phyloP scores from a whole-genome alignment of 37 sponge, comb jelly and placozoan genomes.

The Corticium candelabrum region DNA sequence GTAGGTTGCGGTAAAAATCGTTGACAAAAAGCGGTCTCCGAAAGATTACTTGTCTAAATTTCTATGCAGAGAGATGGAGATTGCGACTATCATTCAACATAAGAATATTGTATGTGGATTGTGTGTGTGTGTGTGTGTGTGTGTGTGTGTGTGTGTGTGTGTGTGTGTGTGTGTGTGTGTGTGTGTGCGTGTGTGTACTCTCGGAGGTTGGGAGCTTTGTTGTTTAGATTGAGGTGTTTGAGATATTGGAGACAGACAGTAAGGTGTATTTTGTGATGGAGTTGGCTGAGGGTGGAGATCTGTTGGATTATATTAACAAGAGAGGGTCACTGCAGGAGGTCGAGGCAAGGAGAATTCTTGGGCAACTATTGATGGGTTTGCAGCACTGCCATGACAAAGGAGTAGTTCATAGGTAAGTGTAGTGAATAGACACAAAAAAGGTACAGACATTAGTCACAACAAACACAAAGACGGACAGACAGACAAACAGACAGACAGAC shows the following conservation, averaged over 20 bases:
- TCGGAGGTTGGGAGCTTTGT: background rate
- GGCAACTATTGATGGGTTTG: slow-evolving; percentile 53
- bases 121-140: background rate
- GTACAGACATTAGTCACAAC: no score
- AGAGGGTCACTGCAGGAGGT: slow-evolving; percentile 51
- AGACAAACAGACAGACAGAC: no score
- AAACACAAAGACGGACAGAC: no score
- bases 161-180: no score
- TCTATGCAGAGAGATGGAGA: slow-evolving; percentile 78
- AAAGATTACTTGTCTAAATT: slow-evolving; percentile 73
- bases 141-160: background rate
- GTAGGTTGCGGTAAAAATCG: slow-evolving; percentile 90
- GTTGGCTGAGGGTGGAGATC: slow-evolving; percentile 78
- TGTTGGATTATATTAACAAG: slow-evolving; percentile 81
- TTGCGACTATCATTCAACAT: slow-evolving; percentile 38
- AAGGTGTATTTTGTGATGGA: slow-evolving; percentile 79
- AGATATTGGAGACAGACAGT: slow-evolving; percentile 64
- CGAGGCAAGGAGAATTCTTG: slow-evolving; percentile 49
- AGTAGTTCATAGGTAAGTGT: slow-evolving; percentile 64
- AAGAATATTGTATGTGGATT: slow-evolving; percentile 3
- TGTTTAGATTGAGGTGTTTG: slow-evolving; percentile 40
- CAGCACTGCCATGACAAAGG: slow-evolving; percentile 46
- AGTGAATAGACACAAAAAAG: no score
- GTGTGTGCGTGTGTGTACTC: no score
- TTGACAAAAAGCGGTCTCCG: slow-evolving; percentile 69